Evolutionary conservation across 2,113 vertebrate genomes (phyloP).

Genomic region (Numenius arquata): DNA sequence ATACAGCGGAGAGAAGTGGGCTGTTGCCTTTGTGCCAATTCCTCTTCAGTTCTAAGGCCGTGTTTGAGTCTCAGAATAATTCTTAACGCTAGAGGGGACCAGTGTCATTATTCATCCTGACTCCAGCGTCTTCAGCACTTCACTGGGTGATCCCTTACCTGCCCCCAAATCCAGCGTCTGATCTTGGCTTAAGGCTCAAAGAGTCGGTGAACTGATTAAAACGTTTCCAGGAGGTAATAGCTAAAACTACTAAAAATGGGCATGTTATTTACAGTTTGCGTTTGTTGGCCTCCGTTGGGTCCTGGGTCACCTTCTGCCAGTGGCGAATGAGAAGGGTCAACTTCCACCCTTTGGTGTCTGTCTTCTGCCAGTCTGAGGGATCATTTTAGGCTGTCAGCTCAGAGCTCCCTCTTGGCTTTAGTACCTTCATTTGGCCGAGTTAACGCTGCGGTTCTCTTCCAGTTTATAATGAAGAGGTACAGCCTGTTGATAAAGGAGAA

Average conservation of each 20-base stretch:
- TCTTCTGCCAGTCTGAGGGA: neutral
- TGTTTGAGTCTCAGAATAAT: neutral
- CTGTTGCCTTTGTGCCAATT: neutral
- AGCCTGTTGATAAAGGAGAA: neutral
- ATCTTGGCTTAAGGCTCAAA: neutral
- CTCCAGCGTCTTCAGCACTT: neutral
- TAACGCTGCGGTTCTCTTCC: neutral
- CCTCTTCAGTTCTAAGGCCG: fast-evolving
- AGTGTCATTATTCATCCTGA: fast-evolving
- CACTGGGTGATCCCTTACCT: neutral
- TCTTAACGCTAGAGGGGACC: neutral
- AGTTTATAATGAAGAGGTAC: neutral
- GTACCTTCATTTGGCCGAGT: too few relatives aligned
- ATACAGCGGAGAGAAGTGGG: fast-evolving
- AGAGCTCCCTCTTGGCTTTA: neutral
- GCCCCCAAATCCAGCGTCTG: too few relatives aligned
- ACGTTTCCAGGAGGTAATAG: neutral
- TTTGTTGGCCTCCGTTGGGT: neutral
- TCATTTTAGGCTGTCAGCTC: neutral
- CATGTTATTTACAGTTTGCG: neutral
- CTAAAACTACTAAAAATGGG: neutral
- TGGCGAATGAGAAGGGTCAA: neutral
- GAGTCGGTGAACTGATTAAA: neutral
- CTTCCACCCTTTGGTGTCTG: neutral
- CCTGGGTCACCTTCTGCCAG: neutral